Percentiles rank a stretch among this genome's conserved stretches.
These are phyloP conservation scores for Andrena praecox DNA, from an alignment of 2,888 invertebrate species.

Conservation along the genomic window DNA sequence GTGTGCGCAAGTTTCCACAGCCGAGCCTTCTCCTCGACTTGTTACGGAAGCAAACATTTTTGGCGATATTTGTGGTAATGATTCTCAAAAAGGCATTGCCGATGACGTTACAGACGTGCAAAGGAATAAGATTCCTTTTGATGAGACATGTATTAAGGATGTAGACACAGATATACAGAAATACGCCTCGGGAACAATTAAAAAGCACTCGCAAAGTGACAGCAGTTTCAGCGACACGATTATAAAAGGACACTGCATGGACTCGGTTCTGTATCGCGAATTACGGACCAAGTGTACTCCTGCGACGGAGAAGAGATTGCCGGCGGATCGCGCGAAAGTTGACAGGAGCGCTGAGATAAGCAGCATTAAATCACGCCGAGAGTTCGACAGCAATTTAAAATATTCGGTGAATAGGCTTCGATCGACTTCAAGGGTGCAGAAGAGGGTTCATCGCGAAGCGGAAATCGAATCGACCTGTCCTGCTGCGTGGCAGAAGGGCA, in stretches of 20 bases:
- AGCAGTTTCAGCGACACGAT: constrained; percentile 16
- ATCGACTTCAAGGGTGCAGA: constrained; percentile 3
- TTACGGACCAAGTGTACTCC: background rate
- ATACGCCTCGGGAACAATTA: background rate
- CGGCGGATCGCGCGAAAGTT: background rate
- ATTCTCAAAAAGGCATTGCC: background rate
- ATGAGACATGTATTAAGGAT: background rate
- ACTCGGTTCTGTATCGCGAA: constrained; percentile 41
- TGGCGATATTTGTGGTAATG: background rate
- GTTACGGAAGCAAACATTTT: background rate
- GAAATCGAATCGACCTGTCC: background rate
- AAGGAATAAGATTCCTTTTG: background rate
- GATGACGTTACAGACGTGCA: background rate
- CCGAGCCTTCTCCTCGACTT: background rate
- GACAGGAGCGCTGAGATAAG: background rate
- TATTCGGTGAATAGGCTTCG: background rate
- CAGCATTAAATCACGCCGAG: background rate
- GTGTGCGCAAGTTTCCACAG: no score
- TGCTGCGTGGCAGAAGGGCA: background rate
- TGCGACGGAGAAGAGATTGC: background rate
- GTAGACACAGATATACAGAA: background rate
- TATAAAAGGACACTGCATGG: constrained; percentile 11
- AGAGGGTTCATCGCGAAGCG: background rate
- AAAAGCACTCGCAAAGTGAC: constrained; percentile 25
- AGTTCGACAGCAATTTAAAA: background rate